A percentile compares a stretch with the other conserved stretches of the same genome.
phyloP scores from a whole-genome alignment of 35 echinoderm and acorn worm species.

The Anneissia japonica region DNA sequence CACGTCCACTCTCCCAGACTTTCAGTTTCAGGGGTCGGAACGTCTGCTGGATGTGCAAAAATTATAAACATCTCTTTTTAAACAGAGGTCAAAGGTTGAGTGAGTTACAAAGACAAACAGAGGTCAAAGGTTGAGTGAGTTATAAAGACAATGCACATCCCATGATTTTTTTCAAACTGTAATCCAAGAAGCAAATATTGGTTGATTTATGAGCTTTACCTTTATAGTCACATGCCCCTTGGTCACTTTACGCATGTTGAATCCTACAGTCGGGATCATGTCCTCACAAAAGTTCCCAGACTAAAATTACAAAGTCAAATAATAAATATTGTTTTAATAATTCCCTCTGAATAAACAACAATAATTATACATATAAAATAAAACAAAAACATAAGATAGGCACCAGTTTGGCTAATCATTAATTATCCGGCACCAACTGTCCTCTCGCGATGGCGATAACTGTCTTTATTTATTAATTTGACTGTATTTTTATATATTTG shows the following conservation, averaged over 20 bases:
- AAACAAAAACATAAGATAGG: neutral
- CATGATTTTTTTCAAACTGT: too few relatives aligned
- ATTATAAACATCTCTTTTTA: too few relatives aligned
- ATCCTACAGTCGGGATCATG: conserved; percentile 97
- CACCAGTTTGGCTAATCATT: neutral
- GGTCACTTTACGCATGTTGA: conserved; percentile 98
- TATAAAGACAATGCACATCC: neutral
- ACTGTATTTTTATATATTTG: too few relatives aligned
- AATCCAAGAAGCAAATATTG: too few relatives aligned
- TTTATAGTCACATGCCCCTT: conserved; percentile 99
- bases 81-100: neutral
- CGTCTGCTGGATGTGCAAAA: too few relatives aligned
- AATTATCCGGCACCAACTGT: neutral
- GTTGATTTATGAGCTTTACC: conserved; percentile 71
- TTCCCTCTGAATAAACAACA: too few relatives aligned
- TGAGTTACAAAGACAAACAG: neutral
- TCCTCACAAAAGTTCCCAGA: conserved; percentile 98
- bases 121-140: neutral
- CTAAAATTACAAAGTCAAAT: conserved; percentile 24
- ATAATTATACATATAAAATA: too few relatives aligned
- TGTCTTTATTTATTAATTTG: neutral
- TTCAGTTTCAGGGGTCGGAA: too few relatives aligned
- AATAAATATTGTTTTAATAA: too few relatives aligned
- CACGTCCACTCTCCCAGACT: too few relatives aligned
- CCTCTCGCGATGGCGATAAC: neutral